A percentile compares a stretch with the other conserved stretches of the same genome.
phyloP scores from a whole-genome alignment of 1,140 invertebrate species.

The Drosophila auraria region DNA sequence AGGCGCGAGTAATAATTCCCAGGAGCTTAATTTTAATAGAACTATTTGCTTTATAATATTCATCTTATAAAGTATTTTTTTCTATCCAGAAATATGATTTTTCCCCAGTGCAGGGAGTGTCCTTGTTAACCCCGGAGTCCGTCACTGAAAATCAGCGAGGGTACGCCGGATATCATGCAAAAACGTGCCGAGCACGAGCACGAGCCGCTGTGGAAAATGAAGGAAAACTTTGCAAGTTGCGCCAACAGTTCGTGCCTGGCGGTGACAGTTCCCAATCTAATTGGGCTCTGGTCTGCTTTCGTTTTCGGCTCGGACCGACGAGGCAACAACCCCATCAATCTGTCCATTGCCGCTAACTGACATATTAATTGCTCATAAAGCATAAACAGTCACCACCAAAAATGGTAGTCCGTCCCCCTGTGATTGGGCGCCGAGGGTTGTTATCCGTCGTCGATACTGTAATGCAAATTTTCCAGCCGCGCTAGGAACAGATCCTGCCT shows the following conservation, averaged over 20 bases:
- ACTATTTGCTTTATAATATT: background rate
- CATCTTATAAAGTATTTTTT: background rate
- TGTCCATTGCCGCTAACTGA: constrained; percentile 44
- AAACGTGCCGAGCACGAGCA: constrained; percentile 76
- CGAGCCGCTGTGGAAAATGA: constrained; percentile 54
- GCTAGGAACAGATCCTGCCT: constrained; percentile 16
- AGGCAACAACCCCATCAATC: constrained; percentile 63
- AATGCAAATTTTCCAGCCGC: constrained; percentile 37
- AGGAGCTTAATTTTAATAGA: background rate
- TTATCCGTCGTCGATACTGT: constrained; percentile 5
- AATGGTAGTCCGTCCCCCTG: constrained; percentile 25
- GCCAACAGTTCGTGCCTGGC: constrained; percentile 44
- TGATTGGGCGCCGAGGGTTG: constrained; percentile 40
- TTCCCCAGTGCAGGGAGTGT: constrained; percentile 41
- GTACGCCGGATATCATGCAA: constrained; percentile 74
- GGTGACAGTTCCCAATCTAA: constrained; percentile 63
- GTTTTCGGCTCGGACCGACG: constrained; percentile 1
- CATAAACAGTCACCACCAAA: constrained; percentile 57
- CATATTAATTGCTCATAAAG: constrained; percentile 68
- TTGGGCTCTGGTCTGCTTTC: constrained; percentile 35
- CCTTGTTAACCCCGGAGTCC: constrained; percentile 46
- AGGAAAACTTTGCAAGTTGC: constrained; percentile 49
- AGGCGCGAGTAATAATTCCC: rapidly evolving
- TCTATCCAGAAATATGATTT: background rate
- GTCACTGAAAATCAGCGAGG: constrained; percentile 11